Percentiles rank a stretch among this genome's conserved stretches.
Evolutionary conservation across 2,113 vertebrate species (phyloP).

Genomic region (Chaenocephalus aceratus): DNA sequence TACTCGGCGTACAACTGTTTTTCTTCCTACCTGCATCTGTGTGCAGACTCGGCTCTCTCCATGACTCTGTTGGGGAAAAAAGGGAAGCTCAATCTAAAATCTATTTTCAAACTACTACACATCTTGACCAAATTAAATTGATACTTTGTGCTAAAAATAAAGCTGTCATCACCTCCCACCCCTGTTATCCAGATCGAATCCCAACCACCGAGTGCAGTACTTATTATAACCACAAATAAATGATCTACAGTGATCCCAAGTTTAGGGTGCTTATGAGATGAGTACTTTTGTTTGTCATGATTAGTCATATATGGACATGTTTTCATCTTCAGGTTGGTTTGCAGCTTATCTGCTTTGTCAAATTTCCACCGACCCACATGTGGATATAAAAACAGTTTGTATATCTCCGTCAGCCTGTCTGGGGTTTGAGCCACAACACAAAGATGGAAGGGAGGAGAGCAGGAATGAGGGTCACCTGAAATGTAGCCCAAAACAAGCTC

Average conservation of each 20-base stretch:
- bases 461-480: not conserved
- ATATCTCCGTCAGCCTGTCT: not conserved
- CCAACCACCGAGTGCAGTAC: not conserved
- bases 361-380: conserved; percentile 52
- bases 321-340: not conserved
- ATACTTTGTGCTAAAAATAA: not conserved
- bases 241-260: not conserved
- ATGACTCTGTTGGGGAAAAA: not conserved
- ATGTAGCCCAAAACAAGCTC: not conserved
- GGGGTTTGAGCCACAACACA: conserved; percentile 7
- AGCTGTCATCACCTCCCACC: not conserved
- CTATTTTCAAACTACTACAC: not conserved
- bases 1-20: not conserved
- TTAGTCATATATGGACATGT: not conserved
- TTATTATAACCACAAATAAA: not conserved
- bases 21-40: conserved; percentile 44
- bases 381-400: conserved; percentile 22
- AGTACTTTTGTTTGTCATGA: not conserved
- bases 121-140: not conserved
- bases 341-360: conserved; percentile 16
- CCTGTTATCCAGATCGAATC: not conserved
- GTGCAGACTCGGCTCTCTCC: not conserved
- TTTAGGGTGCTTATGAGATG: not conserved
- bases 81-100: not conserved
- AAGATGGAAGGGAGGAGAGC: conserved; percentile 1